phyloP scores from a whole-genome alignment of 2,797 vertebrate species.

The Borostomias antarcticus region DNA sequence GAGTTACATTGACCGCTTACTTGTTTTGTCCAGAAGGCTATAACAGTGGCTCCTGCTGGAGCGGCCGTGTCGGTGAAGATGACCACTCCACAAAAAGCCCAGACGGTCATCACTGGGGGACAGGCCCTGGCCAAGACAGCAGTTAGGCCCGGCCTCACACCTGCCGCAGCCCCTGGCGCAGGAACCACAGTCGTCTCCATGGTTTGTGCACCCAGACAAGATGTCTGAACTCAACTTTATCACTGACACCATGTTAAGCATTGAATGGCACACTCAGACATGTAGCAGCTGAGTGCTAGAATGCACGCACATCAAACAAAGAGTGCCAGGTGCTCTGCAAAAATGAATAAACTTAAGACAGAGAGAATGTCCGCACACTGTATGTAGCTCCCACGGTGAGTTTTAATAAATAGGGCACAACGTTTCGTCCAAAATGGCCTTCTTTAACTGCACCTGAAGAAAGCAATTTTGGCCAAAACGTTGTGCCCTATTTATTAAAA shows the following conservation, averaged over 20 bases:
- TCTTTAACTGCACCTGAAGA: no score
- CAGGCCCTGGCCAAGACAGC: constrained; percentile 55
- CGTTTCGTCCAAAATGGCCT: no score
- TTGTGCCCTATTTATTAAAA: no score
- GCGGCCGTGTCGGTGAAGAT: constrained; percentile 65
- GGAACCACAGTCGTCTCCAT: constrained; percentile 77
- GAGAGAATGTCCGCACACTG: no score
- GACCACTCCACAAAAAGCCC: constrained; percentile 69
- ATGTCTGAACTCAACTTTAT: neutral
- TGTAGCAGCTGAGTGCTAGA: no score
- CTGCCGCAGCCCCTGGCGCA: constrained; percentile 39
- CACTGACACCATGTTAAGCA: neutral
- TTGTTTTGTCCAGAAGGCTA: constrained; percentile 54
- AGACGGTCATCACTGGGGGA: constrained; percentile 72
- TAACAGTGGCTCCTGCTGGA: constrained; percentile 48
- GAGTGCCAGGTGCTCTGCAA: no score
- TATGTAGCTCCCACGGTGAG: no score
- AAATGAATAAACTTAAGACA: no score
- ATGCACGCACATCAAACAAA: no score
- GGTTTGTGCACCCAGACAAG: constrained; percentile 49
- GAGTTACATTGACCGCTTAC: neutral
- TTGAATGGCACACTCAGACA: no score
- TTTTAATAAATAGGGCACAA: no score
- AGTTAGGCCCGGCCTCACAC: constrained; percentile 14
- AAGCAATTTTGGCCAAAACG: no score